These are phyloP conservation scores for Labeo calbasu DNA, from an alignment of 2,797 vertebrate species.

Conservation along the genomic window DNA sequence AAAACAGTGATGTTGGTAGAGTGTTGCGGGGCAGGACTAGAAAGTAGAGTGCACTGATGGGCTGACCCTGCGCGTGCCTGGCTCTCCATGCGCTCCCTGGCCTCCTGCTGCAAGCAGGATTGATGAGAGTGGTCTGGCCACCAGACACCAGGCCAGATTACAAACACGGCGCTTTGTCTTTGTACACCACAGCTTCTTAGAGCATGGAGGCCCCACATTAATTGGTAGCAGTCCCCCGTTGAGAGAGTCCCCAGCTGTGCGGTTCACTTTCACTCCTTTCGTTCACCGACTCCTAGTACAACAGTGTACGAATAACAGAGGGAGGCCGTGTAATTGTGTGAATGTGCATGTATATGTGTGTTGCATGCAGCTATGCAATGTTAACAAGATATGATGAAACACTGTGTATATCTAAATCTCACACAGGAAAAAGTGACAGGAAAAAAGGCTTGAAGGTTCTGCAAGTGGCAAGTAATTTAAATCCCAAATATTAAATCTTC, in stretches of 20 bases:
- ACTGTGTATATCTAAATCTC: background rate
- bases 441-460: conserved; percentile 19
- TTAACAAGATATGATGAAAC: conserved; percentile 28
- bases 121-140: conserved; percentile 72
- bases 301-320: conserved; percentile 10
- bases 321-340: conserved; percentile 37
- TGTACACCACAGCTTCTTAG: conserved; percentile 66
- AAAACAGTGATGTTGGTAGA: conserved; percentile 46
- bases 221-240: conserved; percentile 74
- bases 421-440: conserved; percentile 4
- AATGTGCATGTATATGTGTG: conserved; percentile 21
- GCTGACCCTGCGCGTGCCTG: conserved; percentile 42
- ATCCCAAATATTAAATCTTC: conserved; percentile 13
- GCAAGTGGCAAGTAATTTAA: background rate
- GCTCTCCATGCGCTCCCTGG: conserved; percentile 56
- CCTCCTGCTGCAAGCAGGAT: conserved; percentile 71
- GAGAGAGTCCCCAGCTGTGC: conserved; percentile 61
- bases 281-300: conserved; percentile 17
- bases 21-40: conserved; percentile 38
- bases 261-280: conserved; percentile 20
- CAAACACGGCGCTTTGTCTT: conserved; percentile 76
- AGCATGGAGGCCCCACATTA: conserved; percentile 70
- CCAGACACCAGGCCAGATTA: conserved; percentile 77
- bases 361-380: background rate
- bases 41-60: conserved; percentile 45